Conservation (phyloP, 2,888 invertebrate genomes). For the Cremastinae sp. region DNA sequence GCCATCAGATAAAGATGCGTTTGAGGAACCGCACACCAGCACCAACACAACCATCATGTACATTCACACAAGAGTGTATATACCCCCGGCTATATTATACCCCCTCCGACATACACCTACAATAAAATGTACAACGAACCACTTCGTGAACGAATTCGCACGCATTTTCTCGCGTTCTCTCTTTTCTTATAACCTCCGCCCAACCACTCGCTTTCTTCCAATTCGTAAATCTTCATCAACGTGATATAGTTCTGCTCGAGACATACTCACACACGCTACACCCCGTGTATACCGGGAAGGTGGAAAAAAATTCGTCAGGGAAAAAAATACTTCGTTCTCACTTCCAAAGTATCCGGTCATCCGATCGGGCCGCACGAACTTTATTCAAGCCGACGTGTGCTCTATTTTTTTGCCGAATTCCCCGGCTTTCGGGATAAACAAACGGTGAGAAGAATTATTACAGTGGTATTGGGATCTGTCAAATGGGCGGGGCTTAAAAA, state of each 20-base stretch:
- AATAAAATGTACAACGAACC: slow-evolving; percentile 33
- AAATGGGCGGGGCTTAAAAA: no score
- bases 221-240: slow-evolving; percentile 46
- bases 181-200: slow-evolving; percentile 37
- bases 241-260: slow-evolving; percentile 9
- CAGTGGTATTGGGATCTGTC: no score
- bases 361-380: slow-evolving; percentile 13
- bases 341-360: not conserved
- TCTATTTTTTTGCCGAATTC: no score
- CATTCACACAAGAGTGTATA: slow-evolving; percentile 9
- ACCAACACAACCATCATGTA: slow-evolving; percentile 10
- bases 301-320: not conserved
- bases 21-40: slow-evolving; percentile 65
- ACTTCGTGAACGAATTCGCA: slow-evolving; percentile 68
- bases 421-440: no score
- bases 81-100: no score
- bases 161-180: slow-evolving; percentile 69
- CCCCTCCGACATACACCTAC: slow-evolving; percentile 12
- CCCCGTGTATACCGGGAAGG: no score
- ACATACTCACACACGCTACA: slow-evolving; percentile 6
- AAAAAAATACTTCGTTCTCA: not conserved
- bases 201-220: slow-evolving; percentile 31
- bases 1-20: slow-evolving; percentile 66
- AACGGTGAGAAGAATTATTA: no score
- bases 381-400: no score